Evolutionary conservation across 1,140 invertebrate species (phyloP), one percentile per base, ranked within the genome.

Genomic region (Dendroctonus ponderosae): DNA sequence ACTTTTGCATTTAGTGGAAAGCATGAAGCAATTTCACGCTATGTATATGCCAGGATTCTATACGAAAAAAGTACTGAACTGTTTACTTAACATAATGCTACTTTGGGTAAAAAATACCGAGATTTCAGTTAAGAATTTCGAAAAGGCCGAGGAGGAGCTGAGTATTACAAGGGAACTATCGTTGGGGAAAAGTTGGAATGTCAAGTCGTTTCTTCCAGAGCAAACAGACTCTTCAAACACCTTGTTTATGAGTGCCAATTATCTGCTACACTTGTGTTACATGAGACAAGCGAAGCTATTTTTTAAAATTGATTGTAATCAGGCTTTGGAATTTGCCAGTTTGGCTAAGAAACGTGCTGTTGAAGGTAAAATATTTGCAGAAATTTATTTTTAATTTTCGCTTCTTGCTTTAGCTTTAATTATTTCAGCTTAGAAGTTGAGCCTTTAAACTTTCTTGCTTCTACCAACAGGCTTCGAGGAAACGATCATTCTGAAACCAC

Each of bases 1-100:
- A 72, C 78, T 5, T 81, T 82, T 58, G 43, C 80, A 9, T 80
- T 83, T 12, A 79, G 81, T 5, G 76, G 77, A 6, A 72, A 79
- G 43, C 80, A 76, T 41, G 78, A 83, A 43, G 80, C 80, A 2
- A 74, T 80, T 6, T 79, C 79, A 59, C 80, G 81, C 72, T 86
- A 81, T 62, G 72, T 83, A 60, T 85, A 83, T 62, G 84, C 80
- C 1, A 80, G 78, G 71, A 85, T 85, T 68, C 72, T 85, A 6
- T 76, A 85, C 6, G 76, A 83, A 39, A 81, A 84, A 75, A 78
- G 83, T 83, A n/a, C n/a, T n/a, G 73, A 79, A 74, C 50, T 46
- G 11, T 41, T 9, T 44, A 42, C 8, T 46, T 5, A 37, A 50
- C 15, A 26, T 26, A 26, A 26, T 26, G 26, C 3, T 46, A 46